phyloP scores from a whole-genome alignment of 2,888 invertebrate species.

The Muscina levida region DNA sequence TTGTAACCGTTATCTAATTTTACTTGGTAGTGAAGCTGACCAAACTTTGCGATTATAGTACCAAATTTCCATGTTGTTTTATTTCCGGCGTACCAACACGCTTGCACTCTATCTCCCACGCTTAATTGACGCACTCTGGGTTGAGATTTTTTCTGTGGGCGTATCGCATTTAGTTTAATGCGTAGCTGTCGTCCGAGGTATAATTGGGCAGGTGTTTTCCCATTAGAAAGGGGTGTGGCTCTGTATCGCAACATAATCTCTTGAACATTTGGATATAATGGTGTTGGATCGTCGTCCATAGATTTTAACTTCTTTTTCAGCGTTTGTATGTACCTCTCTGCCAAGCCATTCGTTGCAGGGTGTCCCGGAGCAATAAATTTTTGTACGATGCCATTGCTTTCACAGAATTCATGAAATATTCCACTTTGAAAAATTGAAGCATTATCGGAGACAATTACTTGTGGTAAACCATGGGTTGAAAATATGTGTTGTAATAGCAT shows the following conservation, averaged over 20 bases:
- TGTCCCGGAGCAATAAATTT: constrained; percentile 36
- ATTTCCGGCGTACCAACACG: too few relatives aligned
- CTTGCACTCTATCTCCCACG: too few relatives aligned
- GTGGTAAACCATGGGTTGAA: constrained; percentile 45
- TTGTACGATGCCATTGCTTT: constrained; percentile 26
- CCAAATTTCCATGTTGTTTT: too few relatives aligned
- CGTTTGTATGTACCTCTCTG: constrained; percentile 53
- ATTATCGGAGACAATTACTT: constrained; percentile 32
- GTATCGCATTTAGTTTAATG: too few relatives aligned
- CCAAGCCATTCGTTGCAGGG: too few relatives aligned
- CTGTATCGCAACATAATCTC: constrained; percentile 42
- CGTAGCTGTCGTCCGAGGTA: constrained; percentile 35
- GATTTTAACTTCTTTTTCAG: constrained; percentile 50
- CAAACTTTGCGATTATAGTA: too few relatives aligned
- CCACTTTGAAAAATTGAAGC: constrained; percentile 54
- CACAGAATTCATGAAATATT: constrained; percentile 38
- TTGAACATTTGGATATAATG: constrained; percentile 37
- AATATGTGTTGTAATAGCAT: constrained; percentile 45
- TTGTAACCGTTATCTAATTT: too few relatives aligned
- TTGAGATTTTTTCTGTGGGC: too few relatives aligned
- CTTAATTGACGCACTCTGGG: too few relatives aligned
- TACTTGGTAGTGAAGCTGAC: too few relatives aligned
- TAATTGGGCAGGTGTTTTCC: constrained; percentile 49
- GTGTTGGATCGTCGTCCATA: constrained; percentile 77
- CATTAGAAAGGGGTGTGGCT: constrained; percentile 41